phyloP scores from a whole-genome alignment of 2,888 invertebrate species.

The Unio delphinus region DNA sequence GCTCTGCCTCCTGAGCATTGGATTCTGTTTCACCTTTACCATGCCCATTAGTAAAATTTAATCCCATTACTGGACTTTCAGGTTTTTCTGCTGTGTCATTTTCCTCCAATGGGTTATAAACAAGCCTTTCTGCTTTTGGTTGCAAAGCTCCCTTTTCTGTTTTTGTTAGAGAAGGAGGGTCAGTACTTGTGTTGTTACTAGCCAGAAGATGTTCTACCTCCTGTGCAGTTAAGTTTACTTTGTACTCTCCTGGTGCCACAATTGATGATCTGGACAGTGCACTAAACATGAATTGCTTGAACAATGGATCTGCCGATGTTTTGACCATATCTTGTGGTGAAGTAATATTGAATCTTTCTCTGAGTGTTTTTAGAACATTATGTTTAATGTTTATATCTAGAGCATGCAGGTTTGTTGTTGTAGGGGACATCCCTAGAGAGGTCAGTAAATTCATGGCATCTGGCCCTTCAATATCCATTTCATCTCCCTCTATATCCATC shows the following conservation, averaged over 20 bases:
- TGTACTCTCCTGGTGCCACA: slow-evolving; percentile 25
- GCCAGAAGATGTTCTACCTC: slow-evolving; percentile 20
- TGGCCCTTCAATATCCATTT: slow-evolving; percentile 30
- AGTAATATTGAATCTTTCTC: slow-evolving; percentile 26
- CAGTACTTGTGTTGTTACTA: slow-evolving; percentile 8
- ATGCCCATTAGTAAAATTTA: background rate
- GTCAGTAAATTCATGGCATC: slow-evolving; percentile 18
- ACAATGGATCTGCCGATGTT: slow-evolving; percentile 19
- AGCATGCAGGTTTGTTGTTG: slow-evolving; percentile 11
- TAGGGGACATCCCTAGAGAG: slow-evolving; percentile 8
- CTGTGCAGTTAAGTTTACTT: slow-evolving; percentile 20
- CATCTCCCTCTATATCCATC: slow-evolving; percentile 29
- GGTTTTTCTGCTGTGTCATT: slow-evolving; percentile 3
- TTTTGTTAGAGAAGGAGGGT: slow-evolving; percentile 6
- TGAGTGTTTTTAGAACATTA: slow-evolving; percentile 19
- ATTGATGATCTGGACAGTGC: slow-evolving; percentile 18
- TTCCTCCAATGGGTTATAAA: background rate
- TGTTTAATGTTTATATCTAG: slow-evolving; percentile 27
- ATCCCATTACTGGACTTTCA: too few species aligned
- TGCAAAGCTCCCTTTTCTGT: too few species aligned
- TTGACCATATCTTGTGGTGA: slow-evolving; percentile 19
- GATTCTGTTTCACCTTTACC: background rate
- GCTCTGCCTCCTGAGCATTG: background rate
- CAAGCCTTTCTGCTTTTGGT: background rate
- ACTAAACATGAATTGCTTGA: slow-evolving; percentile 31